Evolutionary conservation across 2,113 vertebrate genomes (phyloP).

Genomic region (Hemiprocne comata): DNA sequence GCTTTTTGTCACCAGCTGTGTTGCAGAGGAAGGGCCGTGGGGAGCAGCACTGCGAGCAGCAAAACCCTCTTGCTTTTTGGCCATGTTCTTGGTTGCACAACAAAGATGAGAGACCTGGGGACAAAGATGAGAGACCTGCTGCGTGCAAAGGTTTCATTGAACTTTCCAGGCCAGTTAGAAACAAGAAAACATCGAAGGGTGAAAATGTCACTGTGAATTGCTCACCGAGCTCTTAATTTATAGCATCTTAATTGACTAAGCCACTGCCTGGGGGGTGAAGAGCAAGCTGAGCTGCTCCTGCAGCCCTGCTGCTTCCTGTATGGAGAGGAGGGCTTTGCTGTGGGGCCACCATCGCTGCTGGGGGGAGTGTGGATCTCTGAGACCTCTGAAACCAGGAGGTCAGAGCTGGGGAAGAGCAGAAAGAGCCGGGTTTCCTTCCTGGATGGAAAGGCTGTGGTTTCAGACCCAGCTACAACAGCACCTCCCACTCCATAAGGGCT

Average conservation of each 20-base stretch:
- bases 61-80: background rate
- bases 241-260: background rate
- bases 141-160: background rate
- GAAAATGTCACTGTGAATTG: background rate
- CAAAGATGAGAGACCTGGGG: background rate
- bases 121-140: background rate
- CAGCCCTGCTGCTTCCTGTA: background rate
- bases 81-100: background rate
- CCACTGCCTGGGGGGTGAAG: background rate
- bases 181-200: background rate
- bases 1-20: fast-evolving
- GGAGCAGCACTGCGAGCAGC: background rate
- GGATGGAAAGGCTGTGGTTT: background rate
- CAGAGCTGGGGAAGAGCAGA: background rate
- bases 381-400: background rate
- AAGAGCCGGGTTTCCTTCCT: background rate
- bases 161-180: background rate
- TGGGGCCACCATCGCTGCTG: background rate
- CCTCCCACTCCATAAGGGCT: background rate
- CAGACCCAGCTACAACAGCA: background rate
- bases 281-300: background rate
- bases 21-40: background rate
- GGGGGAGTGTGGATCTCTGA: fast-evolving
- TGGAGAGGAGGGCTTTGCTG: background rate
- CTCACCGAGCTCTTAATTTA: background rate